Conservation (phyloP, 1,140 invertebrate species). For the Mya arenaria region DNA sequence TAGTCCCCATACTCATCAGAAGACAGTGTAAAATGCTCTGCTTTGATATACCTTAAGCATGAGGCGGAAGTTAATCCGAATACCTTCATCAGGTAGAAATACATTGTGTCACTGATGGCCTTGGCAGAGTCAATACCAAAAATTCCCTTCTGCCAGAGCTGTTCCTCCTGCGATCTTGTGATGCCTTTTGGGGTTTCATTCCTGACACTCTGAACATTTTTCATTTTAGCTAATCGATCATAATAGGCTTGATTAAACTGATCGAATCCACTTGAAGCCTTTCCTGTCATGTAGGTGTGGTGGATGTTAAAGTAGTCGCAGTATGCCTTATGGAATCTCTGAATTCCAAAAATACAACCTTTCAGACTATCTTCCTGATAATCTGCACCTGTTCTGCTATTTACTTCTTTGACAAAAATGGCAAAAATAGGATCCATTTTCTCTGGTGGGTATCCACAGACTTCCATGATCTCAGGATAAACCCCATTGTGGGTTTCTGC, state of each 20-base stretch:
- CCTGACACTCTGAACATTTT: neutral
- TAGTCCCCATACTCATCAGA: constrained; percentile 27
- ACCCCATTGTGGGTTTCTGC: too few species aligned
- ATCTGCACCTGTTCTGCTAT: neutral
- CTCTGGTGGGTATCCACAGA: neutral
- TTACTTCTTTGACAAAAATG: neutral
- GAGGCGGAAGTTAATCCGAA: constrained; percentile 5
- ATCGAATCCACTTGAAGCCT: constrained; percentile 1
- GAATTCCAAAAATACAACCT: constrained; percentile 23
- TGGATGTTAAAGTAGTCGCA: neutral
- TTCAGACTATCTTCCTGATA: constrained; percentile 2
- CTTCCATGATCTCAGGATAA: neutral
- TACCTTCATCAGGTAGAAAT: constrained; percentile 23
- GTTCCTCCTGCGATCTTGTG: neutral
- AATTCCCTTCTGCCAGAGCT: constrained; percentile 16
- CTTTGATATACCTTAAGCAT: neutral
- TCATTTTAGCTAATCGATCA: constrained; percentile 15
- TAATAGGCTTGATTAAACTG: neutral
- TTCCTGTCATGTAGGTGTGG: neutral
- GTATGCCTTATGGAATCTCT: constrained; percentile 5
- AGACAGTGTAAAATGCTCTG: neutral
- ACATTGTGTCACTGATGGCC: constrained; percentile 16
- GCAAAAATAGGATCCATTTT: neutral
- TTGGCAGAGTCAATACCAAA: constrained; percentile 16
- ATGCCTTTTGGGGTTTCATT: too few species aligned